Evolutionary conservation across 2,888 invertebrate genomes (phyloP), one percentile per base, ranked within the genome.

Genomic region (Scaptomyza tumidula): DNA sequence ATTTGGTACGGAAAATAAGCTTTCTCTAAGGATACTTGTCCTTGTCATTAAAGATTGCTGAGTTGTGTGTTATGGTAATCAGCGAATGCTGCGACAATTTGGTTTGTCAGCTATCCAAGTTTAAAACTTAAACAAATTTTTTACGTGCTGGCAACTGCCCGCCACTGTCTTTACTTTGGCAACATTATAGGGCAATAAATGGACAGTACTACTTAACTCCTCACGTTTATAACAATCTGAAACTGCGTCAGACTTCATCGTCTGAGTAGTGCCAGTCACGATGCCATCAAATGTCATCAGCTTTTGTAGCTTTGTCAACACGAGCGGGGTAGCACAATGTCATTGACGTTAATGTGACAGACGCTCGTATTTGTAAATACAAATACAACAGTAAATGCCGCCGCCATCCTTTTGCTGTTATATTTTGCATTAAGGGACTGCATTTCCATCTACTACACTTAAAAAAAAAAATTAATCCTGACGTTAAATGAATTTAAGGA

Each of bases 51-150:
- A 71, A 63, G 55, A 57, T 69, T 82, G 86, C 81, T 85, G 79
- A 85, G 79, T 3, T 69, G 60, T 41, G 61, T 59, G 46, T 46
- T 68, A 58, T 56, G 49, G 66, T 78, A 81, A 75, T 73, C 75
- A 67, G 43, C 24, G 46, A 44, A 52, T 58, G 43, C 59, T 50
- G 60, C 39, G 31, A 50, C 75, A 75, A 75, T 84, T 80, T 69
- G 54, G 54, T 56, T 59, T 24, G 52, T 33, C 33, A 69, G 53
- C 45, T 19, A 14, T 16, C 37, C 44, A 46, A 37, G 37, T 44
- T 57, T 58, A 56, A 59, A 71, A 46, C 55, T 58, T 24, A 49
- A 67, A 56, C 57, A 57, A 52, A 57, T 63, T 55, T 61, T 58
- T 60, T 35, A 53, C 16, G 50, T 24, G 46, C 45, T 52, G 27